Percentiles rank a stretch among this genome's conserved stretches.
Evolutionary conservation across 2,113 vertebrate genomes (phyloP).

Genomic region (Chloroceryle aenea): DNA sequence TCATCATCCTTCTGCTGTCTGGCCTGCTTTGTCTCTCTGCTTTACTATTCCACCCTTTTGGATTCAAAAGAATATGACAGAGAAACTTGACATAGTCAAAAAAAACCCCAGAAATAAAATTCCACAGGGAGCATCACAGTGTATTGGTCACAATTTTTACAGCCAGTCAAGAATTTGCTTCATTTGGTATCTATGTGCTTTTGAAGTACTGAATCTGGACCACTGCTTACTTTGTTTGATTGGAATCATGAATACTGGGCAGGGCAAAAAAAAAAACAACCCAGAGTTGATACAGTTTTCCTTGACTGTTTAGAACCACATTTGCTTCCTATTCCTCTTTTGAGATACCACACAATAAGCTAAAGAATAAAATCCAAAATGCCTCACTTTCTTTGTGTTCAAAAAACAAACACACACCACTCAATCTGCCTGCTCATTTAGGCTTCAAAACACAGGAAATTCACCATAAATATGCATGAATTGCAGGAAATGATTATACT

Average conservation of each 20-base stretch:
- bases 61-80: background rate
- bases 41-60: background rate
- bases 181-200: background rate
- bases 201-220: background rate
- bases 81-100: background rate
- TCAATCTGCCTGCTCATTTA: background rate
- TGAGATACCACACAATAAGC: background rate
- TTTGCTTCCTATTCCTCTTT: background rate
- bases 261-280: rapidly evolving
- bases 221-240: background rate
- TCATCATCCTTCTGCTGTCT: background rate
- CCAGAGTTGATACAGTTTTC: rapidly evolving
- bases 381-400: background rate
- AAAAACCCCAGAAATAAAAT: background rate
- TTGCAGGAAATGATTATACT: background rate
- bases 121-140: background rate
- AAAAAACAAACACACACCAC: background rate
- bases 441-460: background rate
- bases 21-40: background rate
- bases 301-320: background rate
- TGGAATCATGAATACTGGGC: rapidly evolving
- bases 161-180: background rate
- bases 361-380: background rate
- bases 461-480: background rate
- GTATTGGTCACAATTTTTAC: background rate